These are phyloP conservation scores for Micromys minutus DNA, from an alignment of 2,113 vertebrate species.

Conservation along the genomic window DNA sequence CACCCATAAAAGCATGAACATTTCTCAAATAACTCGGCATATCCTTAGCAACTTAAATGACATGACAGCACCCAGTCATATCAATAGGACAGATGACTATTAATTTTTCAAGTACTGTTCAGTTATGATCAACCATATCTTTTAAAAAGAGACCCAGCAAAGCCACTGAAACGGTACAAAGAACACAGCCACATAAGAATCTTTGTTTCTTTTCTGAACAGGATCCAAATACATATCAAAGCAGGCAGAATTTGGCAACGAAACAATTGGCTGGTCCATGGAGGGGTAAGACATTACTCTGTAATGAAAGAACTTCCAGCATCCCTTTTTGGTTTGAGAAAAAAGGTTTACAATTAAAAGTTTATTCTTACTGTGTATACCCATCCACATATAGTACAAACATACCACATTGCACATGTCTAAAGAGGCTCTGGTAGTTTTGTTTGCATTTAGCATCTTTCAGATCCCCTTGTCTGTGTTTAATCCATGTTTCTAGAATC, in stretches of 20 bases:
- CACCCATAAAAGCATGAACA: not conserved
- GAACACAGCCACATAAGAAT: conserved; percentile 65
- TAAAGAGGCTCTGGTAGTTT: not conserved
- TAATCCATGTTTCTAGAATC: conserved; percentile 20
- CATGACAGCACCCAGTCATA: not conserved
- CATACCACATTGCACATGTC: not conserved
- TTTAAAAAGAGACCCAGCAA: conserved; percentile 49
- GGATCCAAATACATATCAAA: conserved; percentile 67
- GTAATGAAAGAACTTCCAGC: not conserved
- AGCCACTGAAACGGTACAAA: conserved; percentile 10
- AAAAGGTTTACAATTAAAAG: not conserved
- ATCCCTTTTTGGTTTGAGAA: conserved; percentile 32
- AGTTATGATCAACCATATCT: conserved; percentile 19
- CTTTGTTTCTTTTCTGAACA: conserved; percentile 69
- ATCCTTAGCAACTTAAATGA: conserved; percentile 27
- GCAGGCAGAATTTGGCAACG: conserved; percentile 57
- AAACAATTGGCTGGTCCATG: not conserved
- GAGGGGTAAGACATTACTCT: conserved; percentile 1
- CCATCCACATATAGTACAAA: not conserved
- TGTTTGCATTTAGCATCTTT: conserved; percentile 2
- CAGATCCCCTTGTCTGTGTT: not conserved
- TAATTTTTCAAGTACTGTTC: conserved; percentile 1
- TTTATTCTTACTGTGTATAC: not conserved
- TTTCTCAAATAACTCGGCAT: not conserved
- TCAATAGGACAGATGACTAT: not conserved